Percentiles rank a stretch among this genome's conserved stretches.
Conservation (phyloP, 1,140 invertebrate species). For the Spodoptera litura region DNA sequence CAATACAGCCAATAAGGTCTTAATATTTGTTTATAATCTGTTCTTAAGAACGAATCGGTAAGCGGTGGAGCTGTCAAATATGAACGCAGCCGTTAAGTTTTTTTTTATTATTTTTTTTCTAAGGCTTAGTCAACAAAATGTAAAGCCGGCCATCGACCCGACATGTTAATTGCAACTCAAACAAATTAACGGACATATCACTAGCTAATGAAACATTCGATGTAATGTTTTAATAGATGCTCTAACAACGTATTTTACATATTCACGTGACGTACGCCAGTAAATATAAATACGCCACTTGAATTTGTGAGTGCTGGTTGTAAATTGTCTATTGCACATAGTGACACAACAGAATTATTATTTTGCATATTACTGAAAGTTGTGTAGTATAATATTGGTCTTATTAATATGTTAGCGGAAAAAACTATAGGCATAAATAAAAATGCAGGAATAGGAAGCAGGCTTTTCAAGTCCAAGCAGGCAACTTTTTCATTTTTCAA, state of each 20-base stretch:
- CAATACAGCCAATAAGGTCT: conserved; percentile 12
- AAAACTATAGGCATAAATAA: too few relatives aligned
- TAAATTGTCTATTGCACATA: conserved; percentile 12
- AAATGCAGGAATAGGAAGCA: too few relatives aligned
- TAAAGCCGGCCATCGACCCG: conserved; percentile 59
- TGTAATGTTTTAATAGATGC: conserved; percentile 36
- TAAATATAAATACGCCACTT: conserved; percentile 24
- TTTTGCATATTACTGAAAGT: not conserved
- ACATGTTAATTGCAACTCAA: conserved; percentile 78
- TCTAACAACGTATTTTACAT: conserved; percentile 16
- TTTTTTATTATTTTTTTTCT: conserved; percentile 55
- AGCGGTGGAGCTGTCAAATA: conserved; percentile 67
- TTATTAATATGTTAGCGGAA: too few relatives aligned
- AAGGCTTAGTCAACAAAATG: conserved; percentile 61
- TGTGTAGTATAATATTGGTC: not conserved
- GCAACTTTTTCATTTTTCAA: conserved; percentile 9
- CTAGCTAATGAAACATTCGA: conserved; percentile 68
- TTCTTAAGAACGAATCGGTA: conserved; percentile 43
- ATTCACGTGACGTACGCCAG: not conserved
- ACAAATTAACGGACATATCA: conserved; percentile 77
- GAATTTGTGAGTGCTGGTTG: conserved; percentile 20
- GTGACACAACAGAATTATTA: not conserved
- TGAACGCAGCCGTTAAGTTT: conserved; percentile 55
- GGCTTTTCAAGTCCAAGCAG: not conserved
- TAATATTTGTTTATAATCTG: conserved; percentile 24